Conservation (phyloP, 2,113 vertebrate genomes). For the Crotalus viridis region DNA sequence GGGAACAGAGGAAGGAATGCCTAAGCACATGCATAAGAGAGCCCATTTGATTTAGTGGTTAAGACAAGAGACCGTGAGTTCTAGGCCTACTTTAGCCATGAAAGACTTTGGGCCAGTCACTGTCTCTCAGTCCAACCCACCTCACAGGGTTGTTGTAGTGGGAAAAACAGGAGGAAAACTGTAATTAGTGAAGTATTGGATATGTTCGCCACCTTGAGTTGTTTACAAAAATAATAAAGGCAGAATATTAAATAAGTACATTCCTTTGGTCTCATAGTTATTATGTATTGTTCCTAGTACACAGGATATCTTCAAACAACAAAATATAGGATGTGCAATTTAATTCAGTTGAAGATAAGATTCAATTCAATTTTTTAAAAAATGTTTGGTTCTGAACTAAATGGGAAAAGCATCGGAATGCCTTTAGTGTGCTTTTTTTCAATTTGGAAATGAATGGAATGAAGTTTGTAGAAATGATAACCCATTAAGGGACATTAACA, state of each 20-base stretch:
- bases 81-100: not conserved
- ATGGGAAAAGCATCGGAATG: not conserved
- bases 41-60: not conserved
- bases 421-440: not conserved
- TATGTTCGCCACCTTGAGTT: not conserved
- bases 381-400: not conserved
- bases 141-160: not conserved
- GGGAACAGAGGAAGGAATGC: not conserved
- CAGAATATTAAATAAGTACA: not conserved
- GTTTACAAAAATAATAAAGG: not conserved
- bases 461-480: not conserved
- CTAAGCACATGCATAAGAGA: not conserved
- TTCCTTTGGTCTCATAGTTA: not conserved
- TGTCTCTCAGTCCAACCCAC: not conserved
- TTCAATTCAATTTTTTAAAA: not conserved
- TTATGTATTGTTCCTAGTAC: not conserved
- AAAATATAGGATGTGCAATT: not conserved
- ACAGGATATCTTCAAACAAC: not conserved
- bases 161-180: not conserved
- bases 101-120: not conserved
- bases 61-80: not conserved
- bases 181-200: not conserved
- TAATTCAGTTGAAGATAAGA: not conserved
- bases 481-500: not conserved
- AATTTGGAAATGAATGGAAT: not conserved